Percentiles rank a stretch among this genome's conserved stretches.
Conservation (phyloP, 2,888 invertebrate species). For the Neelides folsomi region DNA sequence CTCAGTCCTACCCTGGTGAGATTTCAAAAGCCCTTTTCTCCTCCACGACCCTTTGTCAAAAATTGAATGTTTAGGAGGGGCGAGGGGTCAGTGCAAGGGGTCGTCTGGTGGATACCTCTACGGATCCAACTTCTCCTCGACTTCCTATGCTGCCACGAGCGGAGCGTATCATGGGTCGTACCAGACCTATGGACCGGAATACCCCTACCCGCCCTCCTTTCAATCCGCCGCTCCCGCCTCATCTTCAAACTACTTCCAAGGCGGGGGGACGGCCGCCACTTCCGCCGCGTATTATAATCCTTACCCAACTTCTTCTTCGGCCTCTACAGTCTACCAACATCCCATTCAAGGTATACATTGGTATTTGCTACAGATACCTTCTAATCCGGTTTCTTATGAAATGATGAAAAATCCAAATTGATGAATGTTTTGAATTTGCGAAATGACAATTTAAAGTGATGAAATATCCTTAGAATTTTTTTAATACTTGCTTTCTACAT, state of each 20-base stretch:
- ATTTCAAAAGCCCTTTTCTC: conserved; percentile 7
- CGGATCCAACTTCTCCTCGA: conserved; percentile 21
- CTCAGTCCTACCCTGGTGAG: conserved; percentile 32
- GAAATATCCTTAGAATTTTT: too few relatives aligned
- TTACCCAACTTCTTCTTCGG: conserved; percentile 30
- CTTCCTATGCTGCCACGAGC: conserved; percentile 12
- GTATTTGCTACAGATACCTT: too few relatives aligned
- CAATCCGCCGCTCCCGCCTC: conserved; percentile 21
- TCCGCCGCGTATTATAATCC: conserved; percentile 31
- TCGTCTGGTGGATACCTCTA: conserved; percentile 27
- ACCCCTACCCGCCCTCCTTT: conserved; percentile 25
- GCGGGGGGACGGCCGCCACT: conserved; percentile 26
- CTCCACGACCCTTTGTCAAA: conserved; percentile 1
- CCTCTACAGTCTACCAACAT: conserved; percentile 21
- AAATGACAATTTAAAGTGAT: too few relatives aligned
- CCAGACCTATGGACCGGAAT: conserved; percentile 28
- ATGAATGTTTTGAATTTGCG: too few relatives aligned
- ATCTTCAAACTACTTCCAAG: conserved; percentile 23
- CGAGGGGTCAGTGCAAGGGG: conserved; percentile 22
- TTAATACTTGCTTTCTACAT: background rate
- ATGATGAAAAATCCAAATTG: too few relatives aligned
- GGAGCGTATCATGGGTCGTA: conserved; percentile 8
- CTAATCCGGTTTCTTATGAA: background rate
- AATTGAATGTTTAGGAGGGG: conserved; percentile 7
- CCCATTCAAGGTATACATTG: too few relatives aligned